A percentile compares a stretch with the other conserved stretches of the same genome.
These are phyloP conservation scores for Sigmodon hispidus DNA, from an alignment of 2,113 vertebrate genomes.

Conservation along the genomic window DNA sequence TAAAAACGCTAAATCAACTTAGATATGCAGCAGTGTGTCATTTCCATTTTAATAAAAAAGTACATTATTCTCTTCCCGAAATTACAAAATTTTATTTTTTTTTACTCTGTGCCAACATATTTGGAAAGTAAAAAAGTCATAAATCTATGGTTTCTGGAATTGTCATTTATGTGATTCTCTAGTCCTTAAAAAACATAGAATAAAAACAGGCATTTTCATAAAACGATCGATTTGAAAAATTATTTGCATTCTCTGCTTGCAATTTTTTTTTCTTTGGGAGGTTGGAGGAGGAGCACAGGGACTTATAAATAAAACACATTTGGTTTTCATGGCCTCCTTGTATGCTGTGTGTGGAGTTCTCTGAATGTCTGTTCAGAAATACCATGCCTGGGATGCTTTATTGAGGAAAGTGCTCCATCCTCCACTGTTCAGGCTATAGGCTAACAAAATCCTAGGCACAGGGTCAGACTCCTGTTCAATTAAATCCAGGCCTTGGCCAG, in stretches of 20 bases:
- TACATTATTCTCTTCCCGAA: constrained; percentile 92
- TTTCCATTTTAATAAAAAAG: constrained; percentile 94
- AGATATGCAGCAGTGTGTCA: constrained; percentile 93
- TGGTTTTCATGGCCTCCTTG: constrained; percentile 79
- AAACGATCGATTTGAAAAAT: constrained; percentile 85
- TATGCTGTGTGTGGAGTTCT: constrained; percentile 65
- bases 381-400: constrained; percentile 35
- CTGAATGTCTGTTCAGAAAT: constrained; percentile 73
- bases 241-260: constrained; percentile 80
- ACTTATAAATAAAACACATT: constrained; percentile 83
- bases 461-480: constrained; percentile 59
- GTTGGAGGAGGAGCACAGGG: constrained; percentile 71
- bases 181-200: constrained; percentile 85
- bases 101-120: constrained; percentile 89
- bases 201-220: constrained; percentile 82
- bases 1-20: constrained; percentile 98
- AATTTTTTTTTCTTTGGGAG: constrained; percentile 77
- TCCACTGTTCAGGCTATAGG: constrained; percentile 29
- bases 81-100: constrained; percentile 93
- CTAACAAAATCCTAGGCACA: constrained; percentile 71
- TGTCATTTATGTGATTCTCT: constrained; percentile 87
- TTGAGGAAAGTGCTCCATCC: constrained; percentile 45
- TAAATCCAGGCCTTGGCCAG: constrained; percentile 43
- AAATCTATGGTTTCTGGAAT: constrained; percentile 89
- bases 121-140: constrained; percentile 90